Evolutionary conservation across 2,113 vertebrate genomes (phyloP).

Genomic region (Epinephelus fuscoguttatus): DNA sequence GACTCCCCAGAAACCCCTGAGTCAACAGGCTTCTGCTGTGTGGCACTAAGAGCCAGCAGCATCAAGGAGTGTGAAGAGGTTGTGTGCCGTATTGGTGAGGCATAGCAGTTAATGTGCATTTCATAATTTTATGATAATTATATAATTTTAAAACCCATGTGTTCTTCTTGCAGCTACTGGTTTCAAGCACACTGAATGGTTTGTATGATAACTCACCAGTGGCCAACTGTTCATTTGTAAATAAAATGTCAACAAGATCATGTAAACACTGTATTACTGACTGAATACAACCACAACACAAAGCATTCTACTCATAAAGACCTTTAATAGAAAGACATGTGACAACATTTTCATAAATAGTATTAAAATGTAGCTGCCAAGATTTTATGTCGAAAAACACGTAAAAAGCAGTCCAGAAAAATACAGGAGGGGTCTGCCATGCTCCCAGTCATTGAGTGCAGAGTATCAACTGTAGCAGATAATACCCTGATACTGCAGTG

Average conservation of each 20-base stretch:
- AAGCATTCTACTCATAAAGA: constrained; percentile 76
- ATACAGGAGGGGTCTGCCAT: constrained; percentile 54
- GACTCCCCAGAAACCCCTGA: constrained; percentile 79
- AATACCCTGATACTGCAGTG: constrained; percentile 35
- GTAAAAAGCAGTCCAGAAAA: constrained; percentile 81
- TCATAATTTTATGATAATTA: neutral
- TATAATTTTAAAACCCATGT: neutral
- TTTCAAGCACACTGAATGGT: constrained; percentile 90
- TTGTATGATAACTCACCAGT: constrained; percentile 79
- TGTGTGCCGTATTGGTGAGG: constrained; percentile 85
- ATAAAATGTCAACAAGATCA: constrained; percentile 24
- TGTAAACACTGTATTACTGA: neutral
- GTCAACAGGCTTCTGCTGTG: constrained; percentile 82
- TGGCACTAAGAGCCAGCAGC: constrained; percentile 81
- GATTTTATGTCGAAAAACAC: constrained; percentile 81
- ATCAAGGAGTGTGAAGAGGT: constrained; percentile 86
- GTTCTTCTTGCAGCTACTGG: constrained; percentile 84
- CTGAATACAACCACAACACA: constrained; percentile 22
- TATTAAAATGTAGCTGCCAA: constrained; percentile 88
- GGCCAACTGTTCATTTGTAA: neutral
- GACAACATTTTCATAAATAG: constrained; percentile 85
- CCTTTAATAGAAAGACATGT: constrained; percentile 88
- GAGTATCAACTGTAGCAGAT: constrained; percentile 29
- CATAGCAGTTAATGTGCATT: fast-evolving
- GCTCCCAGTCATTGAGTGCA: constrained; percentile 40